Evolutionary conservation across 2,888 invertebrate genomes (phyloP).

Genomic region (Drosophila aldrichi): DNA sequence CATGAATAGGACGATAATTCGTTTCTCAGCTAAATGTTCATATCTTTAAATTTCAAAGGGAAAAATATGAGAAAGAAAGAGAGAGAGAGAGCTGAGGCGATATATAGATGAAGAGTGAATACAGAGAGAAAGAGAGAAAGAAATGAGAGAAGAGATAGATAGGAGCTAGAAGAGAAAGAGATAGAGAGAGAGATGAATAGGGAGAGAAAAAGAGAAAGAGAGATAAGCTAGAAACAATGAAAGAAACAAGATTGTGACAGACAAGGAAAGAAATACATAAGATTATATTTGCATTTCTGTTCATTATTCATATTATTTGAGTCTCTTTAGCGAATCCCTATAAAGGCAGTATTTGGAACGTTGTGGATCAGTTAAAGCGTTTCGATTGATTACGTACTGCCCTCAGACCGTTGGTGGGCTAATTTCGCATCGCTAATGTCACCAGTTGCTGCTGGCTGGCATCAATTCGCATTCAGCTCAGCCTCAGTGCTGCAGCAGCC

Average conservation of each 20-base stretch:
- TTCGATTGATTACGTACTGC: slow-evolving; percentile 11
- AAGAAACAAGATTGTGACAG: background rate
- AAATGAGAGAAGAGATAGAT: too few species aligned
- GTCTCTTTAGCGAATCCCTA: background rate
- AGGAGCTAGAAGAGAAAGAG: background rate
- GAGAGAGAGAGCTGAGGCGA: background rate
- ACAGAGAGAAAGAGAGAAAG: background rate
- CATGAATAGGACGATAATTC: background rate
- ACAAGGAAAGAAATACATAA: background rate
- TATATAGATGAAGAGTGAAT: background rate
- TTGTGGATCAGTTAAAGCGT: background rate
- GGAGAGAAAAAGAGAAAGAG: background rate
- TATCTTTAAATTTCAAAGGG: too few species aligned
- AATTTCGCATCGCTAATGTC: slow-evolving; percentile 58
- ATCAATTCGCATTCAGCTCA: slow-evolving; percentile 52
- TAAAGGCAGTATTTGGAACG: background rate
- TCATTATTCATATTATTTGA: too few species aligned
- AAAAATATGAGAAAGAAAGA: too few species aligned
- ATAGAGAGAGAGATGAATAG: background rate
- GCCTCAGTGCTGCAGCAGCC: slow-evolving; percentile 54
- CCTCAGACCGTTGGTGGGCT: slow-evolving; percentile 20
- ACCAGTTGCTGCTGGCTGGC: slow-evolving; percentile 43
- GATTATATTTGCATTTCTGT: too few species aligned
- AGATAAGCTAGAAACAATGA: too few species aligned
- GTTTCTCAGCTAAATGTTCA: background rate